Evolutionary conservation across 2,797 vertebrate genomes (phyloP), one percentile per base, ranked within the genome.

Genomic region (Ceryle rudis): DNA sequence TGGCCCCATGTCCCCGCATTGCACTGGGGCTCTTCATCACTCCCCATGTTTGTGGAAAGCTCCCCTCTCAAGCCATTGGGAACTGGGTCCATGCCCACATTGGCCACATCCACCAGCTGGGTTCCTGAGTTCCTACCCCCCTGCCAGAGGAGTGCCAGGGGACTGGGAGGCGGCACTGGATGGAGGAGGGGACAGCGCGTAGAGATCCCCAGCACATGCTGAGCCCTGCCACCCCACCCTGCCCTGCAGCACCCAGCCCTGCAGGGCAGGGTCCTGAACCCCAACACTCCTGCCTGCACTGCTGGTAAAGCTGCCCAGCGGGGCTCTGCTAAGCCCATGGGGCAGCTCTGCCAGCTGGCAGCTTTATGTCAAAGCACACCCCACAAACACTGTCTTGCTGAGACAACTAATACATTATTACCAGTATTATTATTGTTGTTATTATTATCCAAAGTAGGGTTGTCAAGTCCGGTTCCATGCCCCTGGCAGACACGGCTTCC

Each of bases 391-490:
- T 19, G 16, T 54, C 28, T 37, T 58, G 20, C 41, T 33, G 72
- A 88, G 31, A 72, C 18, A 46, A 15, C 21, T 25, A 44, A 37
- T n/a, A 35, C 25, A 4, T 20, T 31, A 16, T 58, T 17, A 14
- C 28, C 5, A 20, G 16, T 26, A 7, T 35, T 10, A 6, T 10
- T 18, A 16, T 11, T 19, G 31, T 10, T 39, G 39, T 33, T 23
- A 9, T 10, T 39, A n/a, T 33, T 20, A 11, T 51, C 14, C 9
- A 28, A 64, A 37, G 26, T 14, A 49, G 81, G 52, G 49, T 22
- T 55, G 23, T 26, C 0, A 1, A 42, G 41, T 64, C 61, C 1
- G 2, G 46, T 33, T 61, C 61, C 2, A 1, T 2, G 1, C 5
- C 28, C 31, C 28, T 46, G 41, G 46, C 35, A 52, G n/a, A 14